Conservation (phyloP, 2,113 vertebrate species). For the Tor tambroides region DNA sequence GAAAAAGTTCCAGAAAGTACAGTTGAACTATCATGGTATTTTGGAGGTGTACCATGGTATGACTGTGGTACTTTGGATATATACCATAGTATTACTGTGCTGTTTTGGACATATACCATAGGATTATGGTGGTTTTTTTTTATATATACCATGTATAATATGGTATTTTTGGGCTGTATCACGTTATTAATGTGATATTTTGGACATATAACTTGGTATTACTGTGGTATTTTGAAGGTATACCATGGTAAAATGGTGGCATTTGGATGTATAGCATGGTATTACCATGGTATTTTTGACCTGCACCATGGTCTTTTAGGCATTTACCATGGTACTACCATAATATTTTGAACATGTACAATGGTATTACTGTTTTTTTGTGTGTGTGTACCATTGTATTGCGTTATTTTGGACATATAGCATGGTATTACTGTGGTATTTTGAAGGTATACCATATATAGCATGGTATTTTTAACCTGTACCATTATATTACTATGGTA, state of each 20-base stretch:
- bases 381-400: too few species aligned
- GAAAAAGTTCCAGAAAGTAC: background rate
- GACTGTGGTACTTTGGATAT: background rate
- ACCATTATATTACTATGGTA: background rate
- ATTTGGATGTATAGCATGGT: background rate
- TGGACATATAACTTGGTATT: background rate
- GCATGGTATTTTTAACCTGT: too few species aligned
- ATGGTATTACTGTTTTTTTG: too few species aligned
- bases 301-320: background rate
- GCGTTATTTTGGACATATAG: background rate
- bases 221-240: too few species aligned
- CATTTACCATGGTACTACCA: background rate
- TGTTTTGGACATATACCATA: background rate
- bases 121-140: too few species aligned
- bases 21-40: background rate
- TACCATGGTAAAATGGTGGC: too few species aligned
- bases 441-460: background rate
- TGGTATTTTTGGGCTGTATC: background rate
- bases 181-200: background rate
- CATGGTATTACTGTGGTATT: background rate
- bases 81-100: background rate
- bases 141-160: background rate
- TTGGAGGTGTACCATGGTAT: background rate
- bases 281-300: background rate
- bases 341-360: background rate